These are phyloP conservation scores for Macrosiphum euphorbiae DNA, from an alignment of 2,888 invertebrate species.

Conservation along the genomic window DNA sequence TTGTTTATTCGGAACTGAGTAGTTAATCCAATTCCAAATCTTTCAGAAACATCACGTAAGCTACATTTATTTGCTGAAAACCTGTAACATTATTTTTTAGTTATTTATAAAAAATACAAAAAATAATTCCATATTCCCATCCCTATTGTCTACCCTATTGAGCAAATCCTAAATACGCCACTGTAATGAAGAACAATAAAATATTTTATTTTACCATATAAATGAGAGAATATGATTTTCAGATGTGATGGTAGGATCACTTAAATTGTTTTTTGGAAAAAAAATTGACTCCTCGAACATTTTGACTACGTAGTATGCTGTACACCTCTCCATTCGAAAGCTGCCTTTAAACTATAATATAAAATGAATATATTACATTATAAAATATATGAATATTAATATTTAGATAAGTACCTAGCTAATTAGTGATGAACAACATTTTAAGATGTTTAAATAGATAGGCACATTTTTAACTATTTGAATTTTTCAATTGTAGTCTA, in stretches of 20 bases:
- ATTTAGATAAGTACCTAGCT: not conserved
- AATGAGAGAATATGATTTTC: constrained; percentile 4
- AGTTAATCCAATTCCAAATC: constrained; percentile 3
- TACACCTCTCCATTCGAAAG: constrained; percentile 1
- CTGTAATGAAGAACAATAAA: too few relatives aligned
- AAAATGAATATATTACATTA: constrained; percentile 11
- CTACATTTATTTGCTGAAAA: not conserved
- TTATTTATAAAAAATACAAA: too few relatives aligned
- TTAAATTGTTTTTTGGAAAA: not conserved
- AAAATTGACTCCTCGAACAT: not conserved
- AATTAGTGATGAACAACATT: too few relatives aligned
- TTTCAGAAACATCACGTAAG: not conserved
- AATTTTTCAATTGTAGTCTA: not conserved
- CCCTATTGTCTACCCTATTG: too few relatives aligned
- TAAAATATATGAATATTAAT: not conserved
- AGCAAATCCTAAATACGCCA: too few relatives aligned
- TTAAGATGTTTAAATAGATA: too few relatives aligned
- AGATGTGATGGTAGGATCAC: not conserved
- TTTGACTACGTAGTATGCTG: not conserved
- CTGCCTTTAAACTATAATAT: constrained; percentile 7
- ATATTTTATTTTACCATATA: not conserved
- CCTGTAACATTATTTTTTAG: not conserved
- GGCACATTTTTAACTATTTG: not conserved
- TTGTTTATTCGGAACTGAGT: not conserved
- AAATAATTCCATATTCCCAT: too few relatives aligned